A percentile compares a stretch with the other conserved stretches of the same genome.
Conservation (phyloP, 2,113 vertebrate genomes). For the Calypte anna region DNA sequence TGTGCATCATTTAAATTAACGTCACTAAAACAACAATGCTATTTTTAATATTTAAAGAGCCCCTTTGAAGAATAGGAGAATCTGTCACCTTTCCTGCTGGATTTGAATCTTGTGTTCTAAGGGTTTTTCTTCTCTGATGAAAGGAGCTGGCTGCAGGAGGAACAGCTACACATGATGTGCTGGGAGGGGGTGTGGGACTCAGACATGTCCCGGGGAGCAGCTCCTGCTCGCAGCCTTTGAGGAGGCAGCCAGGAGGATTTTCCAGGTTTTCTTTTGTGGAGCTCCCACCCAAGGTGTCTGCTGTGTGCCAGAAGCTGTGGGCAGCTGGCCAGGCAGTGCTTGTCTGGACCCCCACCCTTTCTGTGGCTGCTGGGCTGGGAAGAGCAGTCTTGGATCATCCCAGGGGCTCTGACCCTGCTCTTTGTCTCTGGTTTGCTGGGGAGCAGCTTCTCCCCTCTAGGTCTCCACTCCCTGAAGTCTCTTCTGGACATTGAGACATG, state of each 20-base stretch:
- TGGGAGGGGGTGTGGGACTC: neutral
- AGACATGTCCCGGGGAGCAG: neutral
- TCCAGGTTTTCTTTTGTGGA: neutral
- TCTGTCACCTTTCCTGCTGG: constrained; percentile 65
- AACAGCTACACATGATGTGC: constrained; percentile 4
- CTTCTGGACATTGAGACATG: neutral
- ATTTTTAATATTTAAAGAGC: constrained; percentile 72
- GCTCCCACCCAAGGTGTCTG: neutral
- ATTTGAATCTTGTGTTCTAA: constrained; percentile 47
- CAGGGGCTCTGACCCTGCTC: fast-evolving
- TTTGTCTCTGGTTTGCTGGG: neutral
- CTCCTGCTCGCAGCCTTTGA: neutral
- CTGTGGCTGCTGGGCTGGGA: neutral
- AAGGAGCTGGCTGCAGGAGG: constrained; percentile 19
- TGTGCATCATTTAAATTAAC: constrained; percentile 55
- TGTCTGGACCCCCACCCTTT: neutral
- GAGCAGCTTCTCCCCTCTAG: neutral
- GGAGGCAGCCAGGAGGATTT: neutral
- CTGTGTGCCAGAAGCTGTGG: neutral
- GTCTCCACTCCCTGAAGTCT: neutral
- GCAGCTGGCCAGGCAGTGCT: neutral
- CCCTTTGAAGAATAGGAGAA: constrained; percentile 62
- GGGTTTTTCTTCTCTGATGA: constrained; percentile 59
- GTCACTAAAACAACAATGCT: constrained; percentile 64
- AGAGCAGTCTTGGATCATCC: neutral